Conservation (phyloP, 2,113 vertebrate species). For the Bufo bufo region DNA sequence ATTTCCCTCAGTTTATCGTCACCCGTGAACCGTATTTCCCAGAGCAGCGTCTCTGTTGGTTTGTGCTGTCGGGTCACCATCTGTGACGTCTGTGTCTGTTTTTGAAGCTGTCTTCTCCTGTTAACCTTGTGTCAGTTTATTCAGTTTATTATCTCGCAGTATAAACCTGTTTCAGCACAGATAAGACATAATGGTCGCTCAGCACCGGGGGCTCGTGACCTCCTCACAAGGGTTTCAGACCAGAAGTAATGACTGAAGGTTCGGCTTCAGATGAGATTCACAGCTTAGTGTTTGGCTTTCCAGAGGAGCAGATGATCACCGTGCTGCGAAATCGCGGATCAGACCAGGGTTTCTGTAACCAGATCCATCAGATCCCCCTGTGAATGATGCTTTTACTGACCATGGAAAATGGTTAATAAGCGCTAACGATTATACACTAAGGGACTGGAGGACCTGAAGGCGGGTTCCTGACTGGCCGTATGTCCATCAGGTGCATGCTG, state of each 20-base stretch:
- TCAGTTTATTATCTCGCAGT: background rate
- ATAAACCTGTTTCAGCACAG: constrained; percentile 37
- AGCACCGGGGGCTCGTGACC: background rate
- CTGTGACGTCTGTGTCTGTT: background rate
- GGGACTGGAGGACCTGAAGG: too few species aligned
- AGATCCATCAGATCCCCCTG: too few species aligned
- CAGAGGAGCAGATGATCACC: too few species aligned
- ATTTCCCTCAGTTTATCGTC: background rate
- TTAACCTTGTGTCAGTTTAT: constrained; percentile 32
- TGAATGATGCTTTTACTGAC: too few species aligned
- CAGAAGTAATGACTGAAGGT: background rate
- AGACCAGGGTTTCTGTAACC: too few species aligned
- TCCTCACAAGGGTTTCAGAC: background rate
- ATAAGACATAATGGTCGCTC: background rate
- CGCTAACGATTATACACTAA: too few species aligned
- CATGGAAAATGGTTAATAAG: too few species aligned
- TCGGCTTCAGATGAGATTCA: background rate
- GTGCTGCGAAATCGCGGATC: too few species aligned
- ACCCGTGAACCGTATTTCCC: background rate
- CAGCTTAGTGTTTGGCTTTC: background rate
- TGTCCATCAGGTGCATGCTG: too few species aligned
- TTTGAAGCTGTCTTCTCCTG: background rate
- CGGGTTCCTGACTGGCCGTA: too few species aligned
- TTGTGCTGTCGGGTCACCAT: background rate
- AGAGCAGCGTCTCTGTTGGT: background rate